Base-by-base conservation (phyloP, 2,888 invertebrate genomes). In the Idaea dimidiata region DNA sequence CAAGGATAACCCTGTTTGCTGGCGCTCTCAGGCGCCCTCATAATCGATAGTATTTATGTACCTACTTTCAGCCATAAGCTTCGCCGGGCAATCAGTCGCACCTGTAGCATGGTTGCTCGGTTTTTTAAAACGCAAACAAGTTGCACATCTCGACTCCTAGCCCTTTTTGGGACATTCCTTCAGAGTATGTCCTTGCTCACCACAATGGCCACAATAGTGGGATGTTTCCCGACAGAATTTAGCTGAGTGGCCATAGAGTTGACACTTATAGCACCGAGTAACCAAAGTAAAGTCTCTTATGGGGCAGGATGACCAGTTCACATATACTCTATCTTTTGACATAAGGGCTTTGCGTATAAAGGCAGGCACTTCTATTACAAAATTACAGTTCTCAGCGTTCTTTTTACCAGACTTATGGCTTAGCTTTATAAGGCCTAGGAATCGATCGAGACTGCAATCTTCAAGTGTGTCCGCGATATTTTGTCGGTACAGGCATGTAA, bases 231-330 rank as follows among this genome's bases (percentile, higher is more conserved):
- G 18, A 16, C 57, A 57, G 1, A 14, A 18, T 14, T 57, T 57
- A 14, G 32, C 57, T 6, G 57, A 18, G 6, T 57, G 57, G 14
- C 57, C 57, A n/a, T 24, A 59, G 54, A 53, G 59, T 31, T 59
- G 59, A 53, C 62, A 62, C 14, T 59, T 59, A 16, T 31, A 62
- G 8, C 62, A 62, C 6, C 59, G 16, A 7, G 62, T 62, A 1
- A 62, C 59, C 3, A 59, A 16, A 8, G 62, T 62, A 10, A 62
- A 62, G 17, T 57, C 59, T 59, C 57, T 17, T 1, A 62, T 56
- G 0, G 59, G 57, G n/a, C 59, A 59, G 2, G 59, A 57, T 1
- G 58, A 32, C 61, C 61, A 61, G 32, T 61, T 61, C 31, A 57
- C 24, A 16, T 24, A 57, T 6, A 57, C 16, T 17, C 31, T 57